Evolutionary conservation across 2,888 invertebrate species (phyloP).

Genomic region (Cheilosia impressa): DNA sequence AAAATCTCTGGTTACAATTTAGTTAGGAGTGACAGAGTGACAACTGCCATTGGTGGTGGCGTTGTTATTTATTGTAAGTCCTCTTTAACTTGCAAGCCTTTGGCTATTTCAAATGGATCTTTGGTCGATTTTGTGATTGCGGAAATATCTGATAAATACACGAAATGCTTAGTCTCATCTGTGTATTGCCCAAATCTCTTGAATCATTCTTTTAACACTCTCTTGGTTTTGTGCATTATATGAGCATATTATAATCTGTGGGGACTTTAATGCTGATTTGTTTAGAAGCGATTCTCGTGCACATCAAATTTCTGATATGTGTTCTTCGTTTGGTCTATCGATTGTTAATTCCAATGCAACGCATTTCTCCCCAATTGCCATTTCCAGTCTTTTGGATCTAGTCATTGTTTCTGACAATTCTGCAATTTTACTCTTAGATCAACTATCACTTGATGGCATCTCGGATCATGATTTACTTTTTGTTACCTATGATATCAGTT

Average conservation of each 20-base stretch:
- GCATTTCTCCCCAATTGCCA: not conserved
- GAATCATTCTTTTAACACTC: too few relatives aligned
- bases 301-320: not conserved
- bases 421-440: too few relatives aligned
- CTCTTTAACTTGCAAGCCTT: too few relatives aligned
- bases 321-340: not conserved
- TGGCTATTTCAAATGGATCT: not conserved
- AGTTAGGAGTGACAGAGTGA: too few relatives aligned
- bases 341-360: not conserved
- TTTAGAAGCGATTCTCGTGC: not conserved
- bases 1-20: too few relatives aligned
- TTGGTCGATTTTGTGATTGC: not conserved
- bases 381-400: too few relatives aligned
- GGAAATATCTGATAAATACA: not conserved
- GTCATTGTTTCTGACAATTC: too few relatives aligned
- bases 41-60: too few relatives aligned
- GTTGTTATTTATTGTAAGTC: too few relatives aligned
- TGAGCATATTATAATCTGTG: not conserved
- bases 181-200: not conserved
- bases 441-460: too few relatives aligned
- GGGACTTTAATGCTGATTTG: not conserved
- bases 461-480: too few relatives aligned
- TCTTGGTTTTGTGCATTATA: not conserved
- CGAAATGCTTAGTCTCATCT: not conserved
- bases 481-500: too few relatives aligned